These are phyloP conservation scores for Linnaemya tessellans DNA, from an alignment of 2,888 invertebrate genomes.

Conservation along the genomic window DNA sequence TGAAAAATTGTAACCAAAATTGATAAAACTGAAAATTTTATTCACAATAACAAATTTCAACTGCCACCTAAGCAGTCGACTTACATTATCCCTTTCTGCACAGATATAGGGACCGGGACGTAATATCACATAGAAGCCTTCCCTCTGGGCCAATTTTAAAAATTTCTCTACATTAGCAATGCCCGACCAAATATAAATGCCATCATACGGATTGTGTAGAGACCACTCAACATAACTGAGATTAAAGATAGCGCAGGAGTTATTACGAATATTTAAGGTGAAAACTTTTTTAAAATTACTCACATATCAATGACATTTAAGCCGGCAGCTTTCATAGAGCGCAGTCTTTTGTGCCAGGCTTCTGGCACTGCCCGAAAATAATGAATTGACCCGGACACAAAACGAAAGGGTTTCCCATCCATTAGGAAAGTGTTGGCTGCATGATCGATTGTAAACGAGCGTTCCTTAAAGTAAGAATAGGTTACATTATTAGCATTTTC, in stretches of 20 bases:
- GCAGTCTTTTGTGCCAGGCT: slow-evolving; percentile 91
- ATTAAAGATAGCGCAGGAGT: not conserved
- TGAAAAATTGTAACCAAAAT: slow-evolving; percentile 33
- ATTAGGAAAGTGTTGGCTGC: slow-evolving; percentile 87
- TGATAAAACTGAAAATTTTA: too few species aligned
- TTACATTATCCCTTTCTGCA: slow-evolving; percentile 91
- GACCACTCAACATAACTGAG: slow-evolving; percentile 94
- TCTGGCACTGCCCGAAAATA: slow-evolving; percentile 91
- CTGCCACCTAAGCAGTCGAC: too few species aligned
- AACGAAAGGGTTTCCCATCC: slow-evolving; percentile 89
- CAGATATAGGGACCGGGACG: slow-evolving; percentile 96
- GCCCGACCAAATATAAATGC: slow-evolving; percentile 86
- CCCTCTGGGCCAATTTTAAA: slow-evolving; percentile 89
- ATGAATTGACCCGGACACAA: slow-evolving; percentile 91
- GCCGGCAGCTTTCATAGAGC: slow-evolving; percentile 91
- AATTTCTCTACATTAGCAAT: slow-evolving; percentile 89
- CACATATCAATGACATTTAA: slow-evolving; percentile 94
- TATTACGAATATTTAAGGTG: not conserved
- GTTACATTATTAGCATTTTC: too few species aligned
- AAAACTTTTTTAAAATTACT: slow-evolving; percentile 76
- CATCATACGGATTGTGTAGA: slow-evolving; percentile 91
- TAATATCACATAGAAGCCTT: slow-evolving; percentile 90
- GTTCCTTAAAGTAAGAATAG: slow-evolving; percentile 23
- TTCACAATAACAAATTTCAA: too few species aligned
- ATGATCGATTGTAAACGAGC: slow-evolving; percentile 84